A percentile compares a stretch with the other conserved stretches of the same genome.
These are phyloP conservation scores for Hemicrepidius hirtus DNA, from an alignment of 2,888 invertebrate genomes.

Conservation along the genomic window DNA sequence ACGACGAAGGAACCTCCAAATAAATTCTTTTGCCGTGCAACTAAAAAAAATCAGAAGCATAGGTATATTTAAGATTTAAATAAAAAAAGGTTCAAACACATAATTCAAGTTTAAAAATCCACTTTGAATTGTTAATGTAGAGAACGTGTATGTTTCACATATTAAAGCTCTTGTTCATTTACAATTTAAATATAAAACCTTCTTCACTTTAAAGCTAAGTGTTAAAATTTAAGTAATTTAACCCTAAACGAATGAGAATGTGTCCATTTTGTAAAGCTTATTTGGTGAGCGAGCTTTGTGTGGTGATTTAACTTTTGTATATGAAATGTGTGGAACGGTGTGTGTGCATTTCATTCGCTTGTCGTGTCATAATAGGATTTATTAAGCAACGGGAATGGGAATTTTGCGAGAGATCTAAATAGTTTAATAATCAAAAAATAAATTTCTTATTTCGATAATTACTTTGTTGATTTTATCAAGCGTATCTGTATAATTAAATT, in stretches of 20 bases:
- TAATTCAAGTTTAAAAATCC: too few relatives aligned
- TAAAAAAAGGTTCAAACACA: too few relatives aligned
- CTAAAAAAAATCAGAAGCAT: too few relatives aligned
- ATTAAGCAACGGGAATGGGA: too few relatives aligned
- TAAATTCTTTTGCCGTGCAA: too few relatives aligned
- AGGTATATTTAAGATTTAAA: too few relatives aligned
- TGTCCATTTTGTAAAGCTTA: slow-evolving; percentile 63
- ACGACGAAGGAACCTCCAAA: too few relatives aligned
- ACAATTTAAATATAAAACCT: slow-evolving; percentile 32
- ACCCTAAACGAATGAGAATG: slow-evolving; percentile 61
- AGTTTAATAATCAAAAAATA: slow-evolving; percentile 54
- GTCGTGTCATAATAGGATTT: slow-evolving; percentile 15
- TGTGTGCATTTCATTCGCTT: slow-evolving; percentile 17
- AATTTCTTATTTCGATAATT: too few relatives aligned
- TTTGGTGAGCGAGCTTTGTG: slow-evolving; percentile 63
- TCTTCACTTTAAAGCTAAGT: slow-evolving; percentile 31
- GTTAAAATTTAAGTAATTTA: slow-evolving; percentile 44
- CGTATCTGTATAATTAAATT: slow-evolving; percentile 64
- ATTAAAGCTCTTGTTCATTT: neutral
- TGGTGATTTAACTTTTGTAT: slow-evolving; percentile 62
- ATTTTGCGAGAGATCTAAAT: slow-evolving; percentile 30
- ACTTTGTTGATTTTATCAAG: slow-evolving; percentile 60
- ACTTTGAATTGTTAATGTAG: too few relatives aligned
- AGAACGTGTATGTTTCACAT: too few relatives aligned
- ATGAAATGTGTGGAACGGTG: slow-evolving; percentile 61